Evolutionary conservation across 2,113 vertebrate species (phyloP).

Genomic region (Spermophilus dauricus): DNA sequence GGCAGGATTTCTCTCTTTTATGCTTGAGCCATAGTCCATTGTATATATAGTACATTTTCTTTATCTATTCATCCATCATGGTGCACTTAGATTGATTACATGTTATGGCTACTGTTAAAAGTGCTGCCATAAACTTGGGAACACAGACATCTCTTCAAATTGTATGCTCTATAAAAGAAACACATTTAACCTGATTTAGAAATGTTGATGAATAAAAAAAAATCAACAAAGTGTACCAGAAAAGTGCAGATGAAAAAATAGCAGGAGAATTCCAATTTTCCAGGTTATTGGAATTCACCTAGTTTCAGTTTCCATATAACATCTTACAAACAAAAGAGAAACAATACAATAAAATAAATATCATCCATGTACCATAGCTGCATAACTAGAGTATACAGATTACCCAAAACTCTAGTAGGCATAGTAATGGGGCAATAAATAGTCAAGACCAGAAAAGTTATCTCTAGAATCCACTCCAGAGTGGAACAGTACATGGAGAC

Average conservation of each 20-base stretch:
- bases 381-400: background rate
- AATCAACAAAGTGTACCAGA: background rate
- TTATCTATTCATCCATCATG: background rate
- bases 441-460: background rate
- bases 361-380: background rate
- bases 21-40: background rate
- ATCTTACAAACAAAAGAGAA: background rate
- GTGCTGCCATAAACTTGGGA: background rate
- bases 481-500: background rate
- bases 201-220: constrained; percentile 25
- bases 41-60: background rate
- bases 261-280: background rate
- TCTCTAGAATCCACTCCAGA: background rate
- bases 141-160: background rate
- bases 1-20: background rate
- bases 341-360: constrained; percentile 4
- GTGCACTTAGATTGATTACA: background rate
- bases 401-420: background rate
- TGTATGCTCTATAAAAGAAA: background rate
- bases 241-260: background rate
- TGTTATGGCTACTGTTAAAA: background rate
- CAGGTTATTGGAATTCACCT: background rate
- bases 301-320: background rate
- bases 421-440: background rate
- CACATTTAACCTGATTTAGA: background rate